These are phyloP conservation scores for Tyria jacobaeae DNA, from an alignment of 2,888 invertebrate species.

Conservation along the genomic window DNA sequence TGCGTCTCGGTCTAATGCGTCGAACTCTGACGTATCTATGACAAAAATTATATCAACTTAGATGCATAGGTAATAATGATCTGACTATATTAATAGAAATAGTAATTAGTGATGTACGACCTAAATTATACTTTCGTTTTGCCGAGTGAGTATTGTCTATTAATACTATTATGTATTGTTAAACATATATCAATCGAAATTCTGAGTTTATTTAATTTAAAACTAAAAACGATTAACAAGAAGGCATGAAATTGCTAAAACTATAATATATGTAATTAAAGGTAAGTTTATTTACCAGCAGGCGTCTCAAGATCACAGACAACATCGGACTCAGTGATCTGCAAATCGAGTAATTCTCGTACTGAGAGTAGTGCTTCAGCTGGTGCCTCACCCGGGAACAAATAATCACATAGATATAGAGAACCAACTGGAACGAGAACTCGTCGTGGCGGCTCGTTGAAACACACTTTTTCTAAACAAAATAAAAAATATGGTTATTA, in stretches of 20 bases:
- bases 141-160: no score
- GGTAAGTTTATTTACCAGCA: conserved; percentile 86
- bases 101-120: no score
- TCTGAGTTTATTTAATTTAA: no score
- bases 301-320: conserved; percentile 92
- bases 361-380: conserved; percentile 93
- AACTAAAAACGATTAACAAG: background rate
- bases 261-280: background rate
- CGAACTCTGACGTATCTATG: conserved; percentile 81
- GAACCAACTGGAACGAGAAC: conserved; percentile 91
- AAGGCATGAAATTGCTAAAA: background rate
- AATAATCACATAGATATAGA: conserved; percentile 94
- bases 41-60: conserved; percentile 13
- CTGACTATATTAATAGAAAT: no score
- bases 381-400: conserved; percentile 96
- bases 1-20: conserved; percentile 79
- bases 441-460: conserved; percentile 96
- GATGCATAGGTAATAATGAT: no score
- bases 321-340: conserved; percentile 89
- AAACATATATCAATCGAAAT: no score
- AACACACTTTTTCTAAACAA: conserved; percentile 89
- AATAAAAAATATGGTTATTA: background rate
- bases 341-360: conserved; percentile 92
- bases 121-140: no score
- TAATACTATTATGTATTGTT: no score